A percentile compares a stretch with the other conserved stretches of the same genome.
These are phyloP conservation scores for Drosophila subobscura DNA, from an alignment of 1,140 invertebrate genomes.

Conservation along the genomic window DNA sequence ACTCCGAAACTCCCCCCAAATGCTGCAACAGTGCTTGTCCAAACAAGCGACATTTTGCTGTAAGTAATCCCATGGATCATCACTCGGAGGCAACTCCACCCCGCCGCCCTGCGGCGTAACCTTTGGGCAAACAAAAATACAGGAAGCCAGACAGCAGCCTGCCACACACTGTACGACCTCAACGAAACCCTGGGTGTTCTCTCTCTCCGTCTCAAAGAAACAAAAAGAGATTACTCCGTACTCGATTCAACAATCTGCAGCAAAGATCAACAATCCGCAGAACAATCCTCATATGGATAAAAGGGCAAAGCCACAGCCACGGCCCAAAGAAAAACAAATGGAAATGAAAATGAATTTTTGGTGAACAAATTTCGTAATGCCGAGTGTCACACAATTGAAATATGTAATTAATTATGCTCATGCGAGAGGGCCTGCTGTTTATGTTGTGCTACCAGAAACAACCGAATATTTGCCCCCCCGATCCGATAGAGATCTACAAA, in stretches of 20 bases:
- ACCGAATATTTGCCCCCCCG: slow-evolving; percentile 44
- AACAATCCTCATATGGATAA: slow-evolving; percentile 9
- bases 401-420: slow-evolving; percentile 74
- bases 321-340: slow-evolving; percentile 23
- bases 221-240: background rate
- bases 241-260: slow-evolving; percentile 8
- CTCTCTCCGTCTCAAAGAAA: no score
- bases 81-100: no score
- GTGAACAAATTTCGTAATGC: slow-evolving; percentile 62
- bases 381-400: slow-evolving; percentile 75
- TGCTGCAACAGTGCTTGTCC: no score
- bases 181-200: no score
- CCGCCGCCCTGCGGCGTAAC: no score
- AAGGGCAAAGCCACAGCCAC: slow-evolving; percentile 22
- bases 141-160: no score
- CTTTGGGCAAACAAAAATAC: no score
- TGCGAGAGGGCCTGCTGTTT: slow-evolving; percentile 68
- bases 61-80: no score
- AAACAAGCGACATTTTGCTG: no score
- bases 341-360: slow-evolving; percentile 14
- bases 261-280: no score
- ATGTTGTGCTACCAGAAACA: slow-evolving; percentile 65
- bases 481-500: slow-evolving; percentile 72
- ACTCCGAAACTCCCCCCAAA: no score
- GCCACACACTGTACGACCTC: no score